Conservation (phyloP, 2,113 vertebrate species). For the Pogona vitticeps region DNA sequence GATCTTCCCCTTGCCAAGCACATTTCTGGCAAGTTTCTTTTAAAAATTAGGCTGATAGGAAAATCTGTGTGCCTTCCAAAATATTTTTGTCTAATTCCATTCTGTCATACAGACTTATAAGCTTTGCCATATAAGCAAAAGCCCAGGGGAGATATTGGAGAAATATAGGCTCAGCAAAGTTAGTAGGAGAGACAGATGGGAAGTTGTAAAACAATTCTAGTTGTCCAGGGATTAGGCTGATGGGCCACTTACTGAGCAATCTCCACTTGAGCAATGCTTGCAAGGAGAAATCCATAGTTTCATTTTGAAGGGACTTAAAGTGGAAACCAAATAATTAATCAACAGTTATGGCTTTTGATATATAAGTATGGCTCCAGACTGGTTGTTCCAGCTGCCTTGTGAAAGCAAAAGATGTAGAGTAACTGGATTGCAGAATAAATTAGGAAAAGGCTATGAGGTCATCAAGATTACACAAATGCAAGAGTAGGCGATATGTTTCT, state of each 20-base stretch:
- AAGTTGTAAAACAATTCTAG: background rate
- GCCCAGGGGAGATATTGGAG: background rate
- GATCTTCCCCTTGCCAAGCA: background rate
- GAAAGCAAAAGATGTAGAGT: background rate
- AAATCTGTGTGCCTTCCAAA: background rate
- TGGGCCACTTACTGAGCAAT: background rate
- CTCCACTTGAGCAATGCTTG: background rate
- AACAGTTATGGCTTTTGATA: background rate
- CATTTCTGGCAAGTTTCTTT: background rate
- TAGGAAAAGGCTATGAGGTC: no score
- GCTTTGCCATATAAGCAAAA: background rate
- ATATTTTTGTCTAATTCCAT: constrained; percentile 8
- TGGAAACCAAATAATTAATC: background rate
- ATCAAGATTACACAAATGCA: no score
- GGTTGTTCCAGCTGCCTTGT: background rate
- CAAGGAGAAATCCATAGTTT: background rate
- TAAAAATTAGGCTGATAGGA: constrained; percentile 7
- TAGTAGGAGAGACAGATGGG: background rate
- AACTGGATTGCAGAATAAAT: background rate
- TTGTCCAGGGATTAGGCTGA: background rate
- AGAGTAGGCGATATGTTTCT: no score
- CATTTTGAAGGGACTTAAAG: background rate
- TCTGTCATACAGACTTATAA: background rate
- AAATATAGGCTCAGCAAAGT: background rate
- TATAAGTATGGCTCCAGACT: background rate